Evolutionary conservation across 2,888 invertebrate genomes (phyloP), one percentile per base, ranked within the genome.

Genomic region (Biston stratarius): DNA sequence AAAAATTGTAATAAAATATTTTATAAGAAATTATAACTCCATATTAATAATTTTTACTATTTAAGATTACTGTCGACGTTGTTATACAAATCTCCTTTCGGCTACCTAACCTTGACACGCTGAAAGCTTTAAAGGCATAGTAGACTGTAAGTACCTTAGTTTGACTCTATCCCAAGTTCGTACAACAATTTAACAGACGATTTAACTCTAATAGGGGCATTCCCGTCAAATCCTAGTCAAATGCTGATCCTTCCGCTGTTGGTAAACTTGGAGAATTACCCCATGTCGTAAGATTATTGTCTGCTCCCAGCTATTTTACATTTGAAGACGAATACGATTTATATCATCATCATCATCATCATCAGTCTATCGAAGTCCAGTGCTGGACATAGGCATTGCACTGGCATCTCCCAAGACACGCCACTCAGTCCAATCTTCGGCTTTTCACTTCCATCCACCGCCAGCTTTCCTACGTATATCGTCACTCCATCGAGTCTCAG

Each of bases 161-260:
- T 48, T 34, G 58, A 55, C 67, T 45, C 38, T 44, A 36, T 42
- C 62, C 67, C 49, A 47, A 68, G 63, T 68, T 63, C 60, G 56
- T 44, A 59, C 63, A 52, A 60, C 63, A 68, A 68, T 68, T 68
- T 68, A 15, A 48, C 63, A 45, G 56, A 11, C 63, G 60, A 68
- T 68, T 68, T 63, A 63, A 68, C 63, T 59, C 44, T 55, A 68
- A 68, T 68, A 47, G 63, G 55, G 12, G 49, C 67, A 49, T 63
- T 63, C 55, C 49, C 63, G 63, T 63, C 67, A 64, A 61, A 63
- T 67, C 63, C 63, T 51, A 63, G 63, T 56, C 67, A 67, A 68
- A 68, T 64, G 63, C 63, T 68, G 48, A 64, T 63, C 60, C 63
- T 68, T 64, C 51, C 61, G 34, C 58, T 61, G 49, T 62, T 49